Evolutionary conservation across 2,888 invertebrate species (phyloP), one percentile per base, ranked within the genome.

Genomic region (Ennomos quercinarius): DNA sequence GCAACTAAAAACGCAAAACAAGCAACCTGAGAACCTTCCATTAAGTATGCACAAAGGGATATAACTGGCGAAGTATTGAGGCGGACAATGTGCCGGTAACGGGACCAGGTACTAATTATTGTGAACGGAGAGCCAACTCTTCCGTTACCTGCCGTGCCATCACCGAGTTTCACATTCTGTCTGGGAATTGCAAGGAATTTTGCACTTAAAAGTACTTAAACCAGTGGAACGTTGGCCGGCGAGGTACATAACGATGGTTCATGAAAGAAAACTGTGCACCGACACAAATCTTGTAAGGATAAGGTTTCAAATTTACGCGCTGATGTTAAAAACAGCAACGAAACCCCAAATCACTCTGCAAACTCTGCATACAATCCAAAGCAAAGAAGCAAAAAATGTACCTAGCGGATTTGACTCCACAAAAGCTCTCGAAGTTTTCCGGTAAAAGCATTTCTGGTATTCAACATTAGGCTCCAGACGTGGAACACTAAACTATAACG

Each of bases 21-120:
- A 84, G 86, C 78, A 84, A 81, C 76, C 76, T 78, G 83, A 83
- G 83, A 86, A 81, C 74, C 75, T 80, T 74, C 79, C 76, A 86
- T 87, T 86, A 81, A 74, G 76, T 83, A 77, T 77, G 75, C 81
- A 89, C 88, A 89, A 89, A 87, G 89, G 87, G 77, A 80, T 80
- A 84, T 85, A 83, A 86, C 80, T 77, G 78, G 77, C 74, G 72
- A 76, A 78, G 85, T 84, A 86, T 81, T 82, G 86, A 80, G 79
- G 84, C 84, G 80, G 83, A 91, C 90, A 89, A 88, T 87, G 86
- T 77, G 80, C 73, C 72, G 72, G 84, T 91, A 92, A 91, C 91
- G 90, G 90, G 84, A 90, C 85, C 73, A 74, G 83, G 77, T 75
- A 86, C 90, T 90, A 86, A 91, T 91, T 61, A 61, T 61, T 89